These are phyloP conservation scores for Drosophila miranda DNA, from an alignment of 1,140 invertebrate species.

Conservation along the genomic window DNA sequence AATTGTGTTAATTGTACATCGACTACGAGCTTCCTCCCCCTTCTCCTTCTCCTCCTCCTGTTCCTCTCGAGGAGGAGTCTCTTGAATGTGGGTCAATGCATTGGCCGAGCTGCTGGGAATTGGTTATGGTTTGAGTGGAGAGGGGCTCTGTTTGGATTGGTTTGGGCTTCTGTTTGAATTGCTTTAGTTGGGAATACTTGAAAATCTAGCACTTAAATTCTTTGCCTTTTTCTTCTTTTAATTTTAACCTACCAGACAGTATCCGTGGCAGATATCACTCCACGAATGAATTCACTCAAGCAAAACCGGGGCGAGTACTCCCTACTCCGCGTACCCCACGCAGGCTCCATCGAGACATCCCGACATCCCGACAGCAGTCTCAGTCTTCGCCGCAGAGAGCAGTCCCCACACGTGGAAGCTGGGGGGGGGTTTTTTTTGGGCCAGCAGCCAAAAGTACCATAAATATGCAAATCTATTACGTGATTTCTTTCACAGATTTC, in stretches of 20 bases:
- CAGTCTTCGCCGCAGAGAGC: constrained; percentile 4
- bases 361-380: not conserved
- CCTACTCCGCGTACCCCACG: no score
- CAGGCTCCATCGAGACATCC: not conserved
- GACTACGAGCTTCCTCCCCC: constrained; percentile 23
- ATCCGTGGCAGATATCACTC: not conserved
- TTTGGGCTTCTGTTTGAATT: no score
- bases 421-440: not conserved
- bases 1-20: constrained; percentile 78
- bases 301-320: not conserved
- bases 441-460: constrained; percentile 28
- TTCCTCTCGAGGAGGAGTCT: constrained; percentile 6
- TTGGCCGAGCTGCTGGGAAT: constrained; percentile 13
- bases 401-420: constrained; percentile 8
- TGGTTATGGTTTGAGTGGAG: no score
- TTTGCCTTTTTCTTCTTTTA: no score
- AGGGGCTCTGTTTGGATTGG: no score
- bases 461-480: constrained; percentile 71
- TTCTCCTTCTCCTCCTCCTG: not conserved
- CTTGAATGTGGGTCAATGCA: constrained; percentile 67
- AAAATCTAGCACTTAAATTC: no score
- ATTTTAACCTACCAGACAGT: no score
- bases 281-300: constrained; percentile 12
- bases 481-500: constrained; percentile 56
- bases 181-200: no score